Evolutionary conservation across 2,113 vertebrate species (phyloP).

Genomic region (Dipodomys spectabilis): DNA sequence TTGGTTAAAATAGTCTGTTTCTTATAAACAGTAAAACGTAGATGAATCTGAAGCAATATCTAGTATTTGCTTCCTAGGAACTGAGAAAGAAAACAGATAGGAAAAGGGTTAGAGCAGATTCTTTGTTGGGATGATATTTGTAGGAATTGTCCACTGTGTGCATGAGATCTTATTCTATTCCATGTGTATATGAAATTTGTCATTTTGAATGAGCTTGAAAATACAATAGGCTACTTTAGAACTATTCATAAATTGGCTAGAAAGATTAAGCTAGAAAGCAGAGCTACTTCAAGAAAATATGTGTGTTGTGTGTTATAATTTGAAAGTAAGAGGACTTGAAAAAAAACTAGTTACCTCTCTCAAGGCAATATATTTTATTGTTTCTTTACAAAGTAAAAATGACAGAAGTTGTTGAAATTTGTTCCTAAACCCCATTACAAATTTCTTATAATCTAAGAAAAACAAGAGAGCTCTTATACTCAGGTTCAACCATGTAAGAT

Average conservation of each 20-base stretch:
- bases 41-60: background rate
- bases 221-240: background rate
- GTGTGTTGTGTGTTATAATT: background rate
- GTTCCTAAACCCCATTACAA: background rate
- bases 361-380: background rate
- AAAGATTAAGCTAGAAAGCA: background rate
- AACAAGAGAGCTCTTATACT: background rate
- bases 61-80: background rate
- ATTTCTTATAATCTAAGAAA: background rate
- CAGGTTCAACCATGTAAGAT: background rate
- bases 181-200: background rate
- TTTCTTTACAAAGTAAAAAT: slow-evolving; percentile 28
- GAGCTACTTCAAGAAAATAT: background rate
- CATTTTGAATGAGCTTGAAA: background rate
- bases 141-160: background rate
- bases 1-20: background rate
- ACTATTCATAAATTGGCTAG: background rate
- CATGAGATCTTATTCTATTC: background rate
- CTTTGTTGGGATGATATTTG: background rate
- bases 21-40: slow-evolving; percentile 1
- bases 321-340: background rate
- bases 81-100: background rate
- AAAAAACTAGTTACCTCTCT: slow-evolving; percentile 14
- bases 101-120: background rate
- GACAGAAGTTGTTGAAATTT: background rate